These are phyloP conservation scores for Drosophila rhopaloa DNA, from an alignment of 1,140 invertebrate genomes.

Conservation along the genomic window DNA sequence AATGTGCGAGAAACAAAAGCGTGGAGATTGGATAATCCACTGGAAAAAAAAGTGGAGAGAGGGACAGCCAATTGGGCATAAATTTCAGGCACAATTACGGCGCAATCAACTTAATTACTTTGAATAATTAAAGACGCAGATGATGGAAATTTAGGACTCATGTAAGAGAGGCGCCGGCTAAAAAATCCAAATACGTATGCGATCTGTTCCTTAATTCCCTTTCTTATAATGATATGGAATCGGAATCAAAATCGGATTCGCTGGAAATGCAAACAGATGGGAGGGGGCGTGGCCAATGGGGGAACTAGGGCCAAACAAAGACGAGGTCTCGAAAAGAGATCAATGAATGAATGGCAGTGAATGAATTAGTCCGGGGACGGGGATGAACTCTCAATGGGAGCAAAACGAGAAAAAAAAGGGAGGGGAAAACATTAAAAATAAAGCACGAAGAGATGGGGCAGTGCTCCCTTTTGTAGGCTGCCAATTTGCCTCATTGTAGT, in stretches of 20 bases:
- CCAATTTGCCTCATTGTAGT: conserved; percentile 41
- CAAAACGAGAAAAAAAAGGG: neutral
- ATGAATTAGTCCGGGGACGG: conserved; percentile 38
- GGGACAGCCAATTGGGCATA: conserved; percentile 62
- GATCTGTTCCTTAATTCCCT: conserved; percentile 14
- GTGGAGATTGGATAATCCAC: neutral
- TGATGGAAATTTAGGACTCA: conserved; percentile 20
- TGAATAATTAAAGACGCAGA: conserved; percentile 66
- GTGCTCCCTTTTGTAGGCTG: conserved; percentile 26
- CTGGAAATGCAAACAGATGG: conserved; percentile 23
- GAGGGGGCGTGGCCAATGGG: conserved; percentile 15
- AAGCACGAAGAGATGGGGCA: neutral
- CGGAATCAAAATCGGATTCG: neutral
- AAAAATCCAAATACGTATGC: neutral
- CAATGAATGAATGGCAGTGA: conserved; percentile 55
- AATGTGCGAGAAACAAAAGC: neutral
- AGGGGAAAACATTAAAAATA: neutral
- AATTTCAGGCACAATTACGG: conserved; percentile 66
- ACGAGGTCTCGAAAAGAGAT: conserved; percentile 24
- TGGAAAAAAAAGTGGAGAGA: conserved; percentile 19
- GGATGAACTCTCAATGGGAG: conserved; percentile 27
- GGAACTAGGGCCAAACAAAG: conserved; percentile 11
- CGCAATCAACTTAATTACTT: conserved; percentile 78
- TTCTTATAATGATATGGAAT: neutral
- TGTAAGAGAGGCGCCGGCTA: neutral